These are phyloP conservation scores for Xyrauchen texanus DNA, from an alignment of 2,113 vertebrate species.

Conservation along the genomic window DNA sequence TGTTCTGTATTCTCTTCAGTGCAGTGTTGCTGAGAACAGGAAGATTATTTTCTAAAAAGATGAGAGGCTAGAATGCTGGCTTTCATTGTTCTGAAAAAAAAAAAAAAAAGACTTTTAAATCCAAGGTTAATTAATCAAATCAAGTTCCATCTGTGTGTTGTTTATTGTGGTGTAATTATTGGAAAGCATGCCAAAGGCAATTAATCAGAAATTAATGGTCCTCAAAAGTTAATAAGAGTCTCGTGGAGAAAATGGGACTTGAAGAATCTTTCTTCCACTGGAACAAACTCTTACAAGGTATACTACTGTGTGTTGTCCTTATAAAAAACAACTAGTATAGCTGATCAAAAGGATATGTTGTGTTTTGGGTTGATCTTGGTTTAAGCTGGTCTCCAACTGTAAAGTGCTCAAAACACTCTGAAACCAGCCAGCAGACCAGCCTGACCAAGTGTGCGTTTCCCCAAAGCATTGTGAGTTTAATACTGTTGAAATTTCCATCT, in stretches of 20 bases:
- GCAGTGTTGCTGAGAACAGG: neutral
- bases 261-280: neutral
- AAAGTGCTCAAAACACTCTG: too few species aligned
- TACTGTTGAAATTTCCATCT: too few species aligned
- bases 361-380: neutral
- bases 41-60: neutral
- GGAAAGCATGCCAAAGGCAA: neutral
- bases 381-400: too few species aligned
- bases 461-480: too few species aligned
- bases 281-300: neutral
- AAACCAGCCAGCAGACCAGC: too few species aligned
- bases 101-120: neutral
- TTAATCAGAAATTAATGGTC: neutral
- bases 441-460: too few species aligned
- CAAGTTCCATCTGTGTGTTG: neutral
- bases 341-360: neutral
- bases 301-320: neutral
- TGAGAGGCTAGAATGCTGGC: neutral
- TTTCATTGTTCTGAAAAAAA: neutral
- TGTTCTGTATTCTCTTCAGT: neutral
- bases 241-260: neutral
- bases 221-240: neutral
- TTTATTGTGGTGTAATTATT: constrained; percentile 7
- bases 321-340: neutral
- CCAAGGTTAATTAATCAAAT: constrained; percentile 5